Conservation (phyloP, 2,113 vertebrate species). For the Platycercus adscitus region DNA sequence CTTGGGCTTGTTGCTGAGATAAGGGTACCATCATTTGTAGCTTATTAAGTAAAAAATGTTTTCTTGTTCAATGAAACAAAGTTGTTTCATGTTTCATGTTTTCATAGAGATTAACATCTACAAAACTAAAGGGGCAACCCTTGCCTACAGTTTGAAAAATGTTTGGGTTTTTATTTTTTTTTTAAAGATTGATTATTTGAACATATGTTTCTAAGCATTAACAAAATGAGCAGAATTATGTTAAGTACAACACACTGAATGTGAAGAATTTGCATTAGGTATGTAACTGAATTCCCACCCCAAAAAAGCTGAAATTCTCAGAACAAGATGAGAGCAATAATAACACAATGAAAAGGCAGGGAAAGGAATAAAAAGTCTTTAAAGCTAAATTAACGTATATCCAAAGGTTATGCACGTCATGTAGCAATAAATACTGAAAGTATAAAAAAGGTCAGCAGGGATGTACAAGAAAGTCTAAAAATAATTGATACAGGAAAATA, state of each 20-base stretch:
- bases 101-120: neutral
- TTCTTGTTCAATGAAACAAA: neutral
- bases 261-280: neutral
- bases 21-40: neutral
- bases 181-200: neutral
- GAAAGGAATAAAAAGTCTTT: neutral
- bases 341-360: neutral
- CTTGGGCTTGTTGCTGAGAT: neutral
- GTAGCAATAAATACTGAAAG: slow-evolving; percentile 28
- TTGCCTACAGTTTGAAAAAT: neutral
- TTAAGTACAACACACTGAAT: neutral
- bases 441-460: slow-evolving; percentile 28
- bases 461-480: slow-evolving; percentile 12
- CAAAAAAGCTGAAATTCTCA: neutral
- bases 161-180: neutral
- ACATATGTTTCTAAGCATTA: neutral
- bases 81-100: neutral
- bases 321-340: neutral
- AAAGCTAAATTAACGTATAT: slow-evolving; percentile 33
- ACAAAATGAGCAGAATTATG: neutral
- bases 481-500: slow-evolving; percentile 10
- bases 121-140: neutral
- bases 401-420: slow-evolving; percentile 29
- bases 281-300: neutral
- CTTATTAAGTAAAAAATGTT: neutral